Evolutionary conservation across 2,888 invertebrate genomes (phyloP), one percentile per base, ranked within the genome.

Genomic region (Diarsia dahlii): DNA sequence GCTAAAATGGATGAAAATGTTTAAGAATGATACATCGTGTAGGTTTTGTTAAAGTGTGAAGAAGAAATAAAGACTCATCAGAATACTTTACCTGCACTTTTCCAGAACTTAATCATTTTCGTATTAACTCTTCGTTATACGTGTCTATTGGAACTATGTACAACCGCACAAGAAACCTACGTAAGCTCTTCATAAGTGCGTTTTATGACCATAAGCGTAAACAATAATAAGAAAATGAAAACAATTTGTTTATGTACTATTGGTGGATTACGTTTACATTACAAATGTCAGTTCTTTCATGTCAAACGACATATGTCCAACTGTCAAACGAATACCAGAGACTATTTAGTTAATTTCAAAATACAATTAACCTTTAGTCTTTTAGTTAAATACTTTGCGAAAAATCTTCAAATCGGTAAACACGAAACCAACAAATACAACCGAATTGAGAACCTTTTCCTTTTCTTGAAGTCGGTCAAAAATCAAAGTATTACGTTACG

Each of bases 61-160:
- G 34, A 74, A 76, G 71, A 74, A 78, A 63, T 34, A 62, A 15
- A 62, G 54, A 64, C 60, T 64, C 28, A 58, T 74, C 62, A 54
- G 39, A 66, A 62, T 67, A 80, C 70, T 89, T 89, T 97, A 97
- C 97, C 97, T 96, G 97, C 96, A 95, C 97, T 98, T 95, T 97
- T 98, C 98, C 98, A 98, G 96, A 98, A 98, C 94, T 98, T 97
- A 93, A 98, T 97, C 98, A 98, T 98, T 95, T 96, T 97, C 81
- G 84, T 84, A 68, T 83, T 75, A 82, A 80, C 69, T 77, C 75
- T 78, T 82, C 81, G 87, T 86, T 86, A 82, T 83, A 82, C 71
- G 88, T 87, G 84, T 88, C 80, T 81, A 83, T 78, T 74, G 83
- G 74, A 77, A 82, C 83, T 87, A 84, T 79, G 80, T 85, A 84